A percentile compares a stretch with the other conserved stretches of the same genome.
These are phyloP conservation scores for Celastrina argiolus DNA, from an alignment of 2,888 invertebrate genomes.

Conservation along the genomic window DNA sequence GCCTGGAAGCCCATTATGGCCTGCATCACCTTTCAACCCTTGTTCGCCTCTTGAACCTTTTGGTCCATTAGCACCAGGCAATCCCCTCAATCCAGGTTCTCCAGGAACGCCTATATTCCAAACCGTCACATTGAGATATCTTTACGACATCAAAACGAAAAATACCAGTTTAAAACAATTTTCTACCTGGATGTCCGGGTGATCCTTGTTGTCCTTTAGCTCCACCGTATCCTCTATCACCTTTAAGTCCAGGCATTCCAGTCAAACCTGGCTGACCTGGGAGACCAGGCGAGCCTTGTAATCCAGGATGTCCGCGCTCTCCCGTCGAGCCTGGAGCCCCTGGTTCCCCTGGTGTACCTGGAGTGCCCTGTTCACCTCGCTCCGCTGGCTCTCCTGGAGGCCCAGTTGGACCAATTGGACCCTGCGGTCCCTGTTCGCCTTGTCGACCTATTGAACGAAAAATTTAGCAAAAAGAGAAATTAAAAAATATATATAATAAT, in stretches of 20 bases:
- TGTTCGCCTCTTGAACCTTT: slow-evolving; percentile 87
- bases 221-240: slow-evolving; percentile 84
- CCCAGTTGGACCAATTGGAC: slow-evolving; percentile 85
- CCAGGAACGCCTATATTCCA: slow-evolving; percentile 75
- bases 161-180: too few species aligned
- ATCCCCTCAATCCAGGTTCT: slow-evolving; percentile 80
- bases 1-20: slow-evolving; percentile 86
- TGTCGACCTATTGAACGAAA: slow-evolving; percentile 66
- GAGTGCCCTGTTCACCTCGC: slow-evolving; percentile 85
- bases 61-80: slow-evolving; percentile 80
- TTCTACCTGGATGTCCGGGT: slow-evolving; percentile 75
- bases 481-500: slow-evolving; percentile 19
- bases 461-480: neutral
- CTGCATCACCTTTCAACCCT: slow-evolving; percentile 86
- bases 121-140: neutral
- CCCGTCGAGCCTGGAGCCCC: slow-evolving; percentile 87
- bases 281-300: slow-evolving; percentile 83
- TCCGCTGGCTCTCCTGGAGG: slow-evolving; percentile 90
- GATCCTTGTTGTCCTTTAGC: slow-evolving; percentile 86
- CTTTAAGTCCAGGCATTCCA: slow-evolving; percentile 85
- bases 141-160: neutral
- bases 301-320: slow-evolving; percentile 84
- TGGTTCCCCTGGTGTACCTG: slow-evolving; percentile 83
- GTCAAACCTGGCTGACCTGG: slow-evolving; percentile 83
- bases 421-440: slow-evolving; percentile 88